Conservation (phyloP, 2,888 invertebrate species). For the Aspidiotus rigidus region DNA sequence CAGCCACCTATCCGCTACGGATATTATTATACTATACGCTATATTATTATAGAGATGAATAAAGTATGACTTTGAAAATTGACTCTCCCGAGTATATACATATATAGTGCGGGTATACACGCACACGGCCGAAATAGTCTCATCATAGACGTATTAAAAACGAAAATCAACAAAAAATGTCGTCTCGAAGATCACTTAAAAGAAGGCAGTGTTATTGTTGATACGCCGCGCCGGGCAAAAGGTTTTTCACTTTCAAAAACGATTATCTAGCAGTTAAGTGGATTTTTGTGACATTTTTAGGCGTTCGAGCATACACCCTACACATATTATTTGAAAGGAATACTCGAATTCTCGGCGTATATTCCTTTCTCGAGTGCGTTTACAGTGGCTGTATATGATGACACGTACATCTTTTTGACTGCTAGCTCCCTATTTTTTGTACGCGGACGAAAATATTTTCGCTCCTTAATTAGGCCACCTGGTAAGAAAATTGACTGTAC, state of each 20-base stretch:
- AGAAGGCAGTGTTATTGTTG: background rate
- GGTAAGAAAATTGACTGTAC: background rate
- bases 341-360: background rate
- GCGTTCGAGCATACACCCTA: background rate
- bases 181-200: background rate
- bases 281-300: slow-evolving; percentile 1
- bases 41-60: too few relatives aligned
- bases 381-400: background rate
- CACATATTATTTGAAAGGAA: background rate
- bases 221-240: background rate
- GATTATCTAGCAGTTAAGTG: background rate
- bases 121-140: too few relatives aligned
- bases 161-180: slow-evolving; percentile 2
- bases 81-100: too few relatives aligned
- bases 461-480: slow-evolving; percentile 4
- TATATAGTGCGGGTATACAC: too few relatives aligned
- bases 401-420: too few relatives aligned
- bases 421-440: too few relatives aligned
- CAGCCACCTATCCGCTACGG: too few relatives aligned
- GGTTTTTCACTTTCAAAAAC: background rate
- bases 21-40: too few relatives aligned
- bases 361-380: background rate
- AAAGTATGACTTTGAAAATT: too few relatives aligned
- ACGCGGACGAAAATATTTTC: background rate
- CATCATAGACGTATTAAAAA: background rate